Conservation (phyloP, 2,113 vertebrate genomes). For the Mixornis gularis region DNA sequence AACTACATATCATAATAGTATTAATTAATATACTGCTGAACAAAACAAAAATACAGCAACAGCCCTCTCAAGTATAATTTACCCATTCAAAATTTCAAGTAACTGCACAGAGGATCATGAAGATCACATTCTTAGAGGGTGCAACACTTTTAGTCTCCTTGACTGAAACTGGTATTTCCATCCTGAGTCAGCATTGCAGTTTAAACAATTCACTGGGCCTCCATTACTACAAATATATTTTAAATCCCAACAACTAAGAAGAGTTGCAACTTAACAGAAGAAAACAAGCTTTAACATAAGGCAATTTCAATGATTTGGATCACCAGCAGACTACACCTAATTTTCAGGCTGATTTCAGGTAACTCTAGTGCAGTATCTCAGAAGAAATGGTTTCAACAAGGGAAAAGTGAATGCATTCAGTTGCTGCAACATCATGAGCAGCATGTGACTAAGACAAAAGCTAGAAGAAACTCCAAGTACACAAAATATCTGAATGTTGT, state of each 20-base stretch:
- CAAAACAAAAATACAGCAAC: neutral
- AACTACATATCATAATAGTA: neutral
- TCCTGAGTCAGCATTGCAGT: neutral
- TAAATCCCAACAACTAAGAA: neutral
- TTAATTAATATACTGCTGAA: neutral
- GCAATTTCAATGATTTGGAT: neutral
- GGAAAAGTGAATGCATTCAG: neutral
- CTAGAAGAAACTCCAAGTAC: neutral
- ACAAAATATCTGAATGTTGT: neutral
- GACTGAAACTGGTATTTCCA: neutral
- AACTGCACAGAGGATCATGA: neutral
- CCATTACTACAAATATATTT: neutral
- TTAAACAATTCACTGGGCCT: neutral
- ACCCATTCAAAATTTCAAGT: neutral
- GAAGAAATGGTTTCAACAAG: neutral
- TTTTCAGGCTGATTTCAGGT: neutral
- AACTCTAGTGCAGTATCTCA: neutral
- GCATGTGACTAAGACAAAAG: neutral
- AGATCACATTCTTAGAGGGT: neutral
- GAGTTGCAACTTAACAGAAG: neutral
- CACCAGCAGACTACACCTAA: neutral
- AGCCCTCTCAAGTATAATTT: neutral
- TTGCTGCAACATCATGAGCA: neutral
- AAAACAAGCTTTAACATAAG: neutral
- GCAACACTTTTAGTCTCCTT: neutral